These are phyloP conservation scores for Scatophagus argus DNA, from an alignment of 2,113 vertebrate genomes.

Conservation along the genomic window DNA sequence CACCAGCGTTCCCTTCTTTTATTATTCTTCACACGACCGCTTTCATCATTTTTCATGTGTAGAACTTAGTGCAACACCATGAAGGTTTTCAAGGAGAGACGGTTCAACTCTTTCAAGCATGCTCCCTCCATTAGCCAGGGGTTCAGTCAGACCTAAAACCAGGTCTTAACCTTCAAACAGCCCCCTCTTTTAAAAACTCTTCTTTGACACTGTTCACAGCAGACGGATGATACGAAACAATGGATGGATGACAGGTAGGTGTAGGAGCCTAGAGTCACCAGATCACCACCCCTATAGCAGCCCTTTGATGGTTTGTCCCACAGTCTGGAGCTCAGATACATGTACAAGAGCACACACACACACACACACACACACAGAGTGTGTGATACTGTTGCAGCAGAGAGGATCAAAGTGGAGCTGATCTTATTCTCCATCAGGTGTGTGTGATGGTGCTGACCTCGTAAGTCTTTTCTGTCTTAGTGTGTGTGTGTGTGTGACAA, in stretches of 20 bases:
- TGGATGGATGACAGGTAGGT: too few species aligned
- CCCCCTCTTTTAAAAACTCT: neutral
- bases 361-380: neutral
- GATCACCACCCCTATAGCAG: neutral
- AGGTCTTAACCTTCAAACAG: neutral
- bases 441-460: constrained; percentile 17
- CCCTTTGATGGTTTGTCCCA: constrained; percentile 19
- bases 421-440: constrained; percentile 1
- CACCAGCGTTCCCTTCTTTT: neutral
- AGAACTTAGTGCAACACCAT: neutral
- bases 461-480: neutral
- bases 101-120: neutral
- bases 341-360: neutral
- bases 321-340: neutral
- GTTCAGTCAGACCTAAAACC: neutral
- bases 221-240: neutral
- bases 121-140: neutral
- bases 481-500: neutral
- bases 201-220: neutral
- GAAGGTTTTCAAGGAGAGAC: neutral
- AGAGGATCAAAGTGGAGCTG: constrained; percentile 12
- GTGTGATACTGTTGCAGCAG: neutral
- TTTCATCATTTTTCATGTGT: neutral
- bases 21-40: neutral
- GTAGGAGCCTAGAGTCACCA: neutral